Base-by-base conservation (phyloP, 2,113 vertebrate species). In the Tychaedon coryphoeus region DNA sequence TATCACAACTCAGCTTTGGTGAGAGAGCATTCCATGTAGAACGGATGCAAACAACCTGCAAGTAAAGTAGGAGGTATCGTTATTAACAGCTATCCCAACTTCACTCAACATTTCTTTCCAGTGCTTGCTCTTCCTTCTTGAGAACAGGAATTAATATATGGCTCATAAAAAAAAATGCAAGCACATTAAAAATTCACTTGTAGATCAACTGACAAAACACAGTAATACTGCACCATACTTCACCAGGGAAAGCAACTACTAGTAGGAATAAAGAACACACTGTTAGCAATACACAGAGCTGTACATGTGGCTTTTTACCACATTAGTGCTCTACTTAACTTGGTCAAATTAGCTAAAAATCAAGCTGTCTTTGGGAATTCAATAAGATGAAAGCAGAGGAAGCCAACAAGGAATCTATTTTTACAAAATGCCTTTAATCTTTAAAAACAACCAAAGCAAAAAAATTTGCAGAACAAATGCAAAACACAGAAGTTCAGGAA, bases 11-110 rank as follows among this genome's bases (percentile, higher is more conserved):
- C 87, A 99, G 96, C 79, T 98, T 98, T 19, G 98, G 98, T 16
- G 98, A 98, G 8, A 99, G 97, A 17, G 98, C 98, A 84, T 95
- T 98, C 99, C 99, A 99, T 0, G 99, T 98, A 18, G 99, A 99
- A 51, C 98, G 96, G 19, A 99, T 98, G 61, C 99, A 99, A 92
- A 99, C 99, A 10, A 99, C 99, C 99, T 99, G 85, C 20, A 73
- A 86, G 81, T 42, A 43, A 60, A 86, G 75, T 47, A 20, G 17
- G 25, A 90, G 38, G 28, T 42, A 53, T 12, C 47, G 74, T 62
- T 66, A 78, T 3, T 33, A 78, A 73, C 8, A 47, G 26, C 42
- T 67, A 76, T 18, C 9, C 8, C 53, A 80, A 28, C 12, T 43
- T 29, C 2, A 11, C 48, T 38, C 13, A 28, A 12, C 4, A 20